Evolutionary conservation across 2,797 vertebrate genomes (phyloP), one percentile per base, ranked within the genome.

Genomic region (Urophycis tenuis): DNA sequence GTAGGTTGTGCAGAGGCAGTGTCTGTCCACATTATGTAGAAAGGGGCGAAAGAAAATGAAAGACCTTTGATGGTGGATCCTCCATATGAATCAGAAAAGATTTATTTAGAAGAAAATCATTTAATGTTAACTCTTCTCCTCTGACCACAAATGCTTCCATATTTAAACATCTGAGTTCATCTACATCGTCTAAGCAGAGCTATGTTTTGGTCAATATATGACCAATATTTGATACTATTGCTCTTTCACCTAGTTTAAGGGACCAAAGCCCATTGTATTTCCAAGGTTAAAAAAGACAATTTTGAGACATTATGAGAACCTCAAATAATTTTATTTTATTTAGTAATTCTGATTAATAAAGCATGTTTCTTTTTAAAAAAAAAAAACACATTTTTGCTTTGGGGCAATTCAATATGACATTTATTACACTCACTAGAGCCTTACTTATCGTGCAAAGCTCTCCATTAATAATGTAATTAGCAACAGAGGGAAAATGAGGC

Each of bases 391-490:
- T 10, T 10, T 36, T 25, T 14, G 19, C 33, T 22, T 31, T 34
- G 31, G 49, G 11, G 36, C 41, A 17, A 74, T 49, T 49, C 36
- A 8, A 45, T 17, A 14, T 74, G 72, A 74, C 35, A 49, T 74
- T 75, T 72, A 84, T 88, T 84, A 80, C 6, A 15, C 76, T 30
- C 72, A 69, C 78, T 36, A 81, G 70, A 75, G 81, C 78, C 75
- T 79, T 78, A 81, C 84, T 82, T 75, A 34, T 15, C 80, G 45
- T 72, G 70, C 60, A 74, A 77, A 78, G 80, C 79, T 87, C 84
- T 83, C 78, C 84, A 85, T 88, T 88, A 90, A 89, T 89, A 88
- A 87, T 89, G 86, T 81, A 86, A 86, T 88, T 89, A 85, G 71
- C 78, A 77, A 49, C 79, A 70, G 76, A 81, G 75, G 77, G 49